Percentiles rank a stretch among this genome's conserved stretches.
phyloP scores from a whole-genome alignment of 1,140 invertebrate genomes.

The Agraylea sexmaculata region DNA sequence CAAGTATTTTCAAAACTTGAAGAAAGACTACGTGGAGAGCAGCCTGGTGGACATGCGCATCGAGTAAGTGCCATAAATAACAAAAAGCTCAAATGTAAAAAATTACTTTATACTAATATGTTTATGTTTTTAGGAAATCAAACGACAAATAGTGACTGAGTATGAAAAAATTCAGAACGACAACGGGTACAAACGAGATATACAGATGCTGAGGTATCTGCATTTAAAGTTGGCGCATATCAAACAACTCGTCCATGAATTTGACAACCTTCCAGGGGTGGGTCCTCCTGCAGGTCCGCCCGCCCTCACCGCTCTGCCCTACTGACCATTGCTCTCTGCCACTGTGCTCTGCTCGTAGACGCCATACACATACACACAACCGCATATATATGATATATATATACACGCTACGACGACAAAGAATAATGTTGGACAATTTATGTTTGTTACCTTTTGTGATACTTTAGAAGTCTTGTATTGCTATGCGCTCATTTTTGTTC shows the following conservation, averaged over 20 bases:
- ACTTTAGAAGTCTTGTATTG: no score
- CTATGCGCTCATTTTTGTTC: no score
- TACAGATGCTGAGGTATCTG: slow-evolving; percentile 69
- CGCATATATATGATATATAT: slow-evolving; percentile 2
- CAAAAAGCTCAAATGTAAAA: neutral
- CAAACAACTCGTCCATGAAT: slow-evolving; percentile 72
- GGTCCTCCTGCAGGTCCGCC: neutral
- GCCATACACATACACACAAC: slow-evolving; percentile 12
- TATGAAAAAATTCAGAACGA: slow-evolving; percentile 70
- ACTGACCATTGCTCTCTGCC: slow-evolving; percentile 11
- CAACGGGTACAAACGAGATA: slow-evolving; percentile 54
- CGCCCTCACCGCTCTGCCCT: slow-evolving; percentile 7
- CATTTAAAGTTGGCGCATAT: slow-evolving; percentile 85
- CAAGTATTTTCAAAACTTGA: slow-evolving; percentile 64
- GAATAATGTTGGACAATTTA: slow-evolving; percentile 4
- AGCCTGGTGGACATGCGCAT: slow-evolving; percentile 34
- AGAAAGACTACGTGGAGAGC: slow-evolving; percentile 46
- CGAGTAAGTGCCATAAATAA: slow-evolving; percentile 32
- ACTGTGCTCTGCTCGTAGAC: slow-evolving; percentile 12
- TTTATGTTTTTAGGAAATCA: slow-evolving; percentile 49
- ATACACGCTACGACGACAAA: slow-evolving; percentile 7
- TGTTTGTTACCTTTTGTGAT: no score
- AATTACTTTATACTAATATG: slow-evolving; percentile 4
- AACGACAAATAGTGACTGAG: slow-evolving; percentile 66
- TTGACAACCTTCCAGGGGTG: slow-evolving; percentile 45